Percentiles rank a stretch among this genome's conserved stretches.
Evolutionary conservation across 2,797 vertebrate species (phyloP).

Genomic region (Danio albolineatus): DNA sequence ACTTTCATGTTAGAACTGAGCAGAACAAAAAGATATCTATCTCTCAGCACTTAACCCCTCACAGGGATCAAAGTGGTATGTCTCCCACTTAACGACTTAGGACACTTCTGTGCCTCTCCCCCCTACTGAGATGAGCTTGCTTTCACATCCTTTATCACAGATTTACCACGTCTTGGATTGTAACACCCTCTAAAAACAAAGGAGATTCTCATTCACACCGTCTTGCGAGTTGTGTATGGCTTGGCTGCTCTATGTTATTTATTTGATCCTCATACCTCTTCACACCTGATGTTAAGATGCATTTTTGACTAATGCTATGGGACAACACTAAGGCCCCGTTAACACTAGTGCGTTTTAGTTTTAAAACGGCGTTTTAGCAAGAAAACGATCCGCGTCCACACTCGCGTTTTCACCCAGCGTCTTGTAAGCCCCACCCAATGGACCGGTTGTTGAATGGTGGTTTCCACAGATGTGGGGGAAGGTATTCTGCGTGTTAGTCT

Average conservation of each 20-base stretch:
- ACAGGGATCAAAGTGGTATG: not conserved
- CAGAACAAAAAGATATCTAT: constrained; percentile 10
- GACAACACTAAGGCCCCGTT: no score
- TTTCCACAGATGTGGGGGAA: no score
- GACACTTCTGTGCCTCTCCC: not conserved
- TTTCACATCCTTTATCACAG: not conserved
- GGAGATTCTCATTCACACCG: not conserved
- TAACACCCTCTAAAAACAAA: not conserved
- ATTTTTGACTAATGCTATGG: no score
- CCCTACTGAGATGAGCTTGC: not conserved
- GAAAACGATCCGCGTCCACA: no score
- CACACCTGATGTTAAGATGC: no score
- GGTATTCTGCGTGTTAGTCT: no score
- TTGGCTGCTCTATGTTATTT: no score
- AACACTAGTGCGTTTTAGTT: no score
- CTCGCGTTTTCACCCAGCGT: no score
- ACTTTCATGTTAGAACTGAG: not conserved
- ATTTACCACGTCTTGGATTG: not conserved
- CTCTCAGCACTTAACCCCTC: not conserved
- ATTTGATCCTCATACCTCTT: not conserved
- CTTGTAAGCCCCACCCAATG: no score
- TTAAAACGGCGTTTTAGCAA: no score
- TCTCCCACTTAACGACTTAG: not conserved
- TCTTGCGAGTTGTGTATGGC: not conserved
- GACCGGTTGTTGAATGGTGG: no score